These are phyloP conservation scores for Neofelis nebulosa DNA, from an alignment of 2,113 vertebrate species.

Conservation along the genomic window DNA sequence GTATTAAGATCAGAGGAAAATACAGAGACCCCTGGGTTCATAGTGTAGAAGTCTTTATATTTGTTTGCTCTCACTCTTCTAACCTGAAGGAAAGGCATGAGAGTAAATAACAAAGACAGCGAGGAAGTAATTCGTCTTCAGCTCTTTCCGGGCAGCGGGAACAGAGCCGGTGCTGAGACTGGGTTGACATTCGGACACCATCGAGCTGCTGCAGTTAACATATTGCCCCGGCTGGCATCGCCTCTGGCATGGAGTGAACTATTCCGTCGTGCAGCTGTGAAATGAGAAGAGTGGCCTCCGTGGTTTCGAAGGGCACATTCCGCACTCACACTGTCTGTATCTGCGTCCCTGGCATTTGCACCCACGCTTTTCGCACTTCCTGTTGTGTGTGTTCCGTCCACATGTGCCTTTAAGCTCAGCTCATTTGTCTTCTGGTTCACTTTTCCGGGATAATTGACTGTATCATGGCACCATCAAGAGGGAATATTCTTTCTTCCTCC, in stretches of 20 bases:
- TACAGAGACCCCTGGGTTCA: neutral
- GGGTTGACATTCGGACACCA: too few species aligned
- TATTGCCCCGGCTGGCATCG: rapidly evolving
- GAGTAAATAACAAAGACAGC: neutral
- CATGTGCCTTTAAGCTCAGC: neutral
- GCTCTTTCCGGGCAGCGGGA: rapidly evolving
- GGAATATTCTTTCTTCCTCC: neutral
- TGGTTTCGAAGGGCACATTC: rapidly evolving
- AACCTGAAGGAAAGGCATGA: neutral
- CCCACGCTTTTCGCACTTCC: neutral
- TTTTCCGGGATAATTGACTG: neutral
- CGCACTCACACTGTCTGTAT: rapidly evolving
- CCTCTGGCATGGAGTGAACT: rapidly evolving
- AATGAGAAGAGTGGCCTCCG: rapidly evolving
- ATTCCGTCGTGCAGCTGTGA: rapidly evolving
- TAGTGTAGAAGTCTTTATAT: neutral
- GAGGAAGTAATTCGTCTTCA: too few species aligned
- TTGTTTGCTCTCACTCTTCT: neutral
- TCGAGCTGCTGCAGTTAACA: rapidly evolving
- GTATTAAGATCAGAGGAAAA: neutral
- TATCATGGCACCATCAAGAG: neutral
- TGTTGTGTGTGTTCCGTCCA: neutral
- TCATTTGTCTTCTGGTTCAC: neutral
- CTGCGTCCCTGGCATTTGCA: rapidly evolving
- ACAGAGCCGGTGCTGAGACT: rapidly evolving